Conservation (phyloP, 2,888 invertebrate genomes). For the Volucella zonaria region DNA sequence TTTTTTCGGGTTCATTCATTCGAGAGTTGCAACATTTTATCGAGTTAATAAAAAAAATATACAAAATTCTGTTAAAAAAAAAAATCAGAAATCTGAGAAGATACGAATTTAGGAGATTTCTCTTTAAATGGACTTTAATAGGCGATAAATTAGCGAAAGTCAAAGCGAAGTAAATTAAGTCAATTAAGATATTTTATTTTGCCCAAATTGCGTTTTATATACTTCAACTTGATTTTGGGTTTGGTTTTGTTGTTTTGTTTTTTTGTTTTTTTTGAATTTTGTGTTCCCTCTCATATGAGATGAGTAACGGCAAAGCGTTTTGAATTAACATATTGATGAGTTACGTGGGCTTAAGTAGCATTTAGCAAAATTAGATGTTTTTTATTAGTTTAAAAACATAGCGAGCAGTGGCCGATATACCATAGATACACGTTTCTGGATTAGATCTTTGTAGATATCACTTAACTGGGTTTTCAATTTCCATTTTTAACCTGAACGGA, state of each 20-base stretch:
- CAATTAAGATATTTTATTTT: constrained; percentile 72
- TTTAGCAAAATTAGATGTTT: constrained; percentile 55
- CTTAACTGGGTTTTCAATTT: too few relatives aligned
- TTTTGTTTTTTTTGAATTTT: not conserved
- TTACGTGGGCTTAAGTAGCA: constrained; percentile 60
- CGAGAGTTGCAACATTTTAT: constrained; percentile 53
- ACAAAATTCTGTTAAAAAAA: not conserved
- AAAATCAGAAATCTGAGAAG: too few relatives aligned
- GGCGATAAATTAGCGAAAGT: constrained; percentile 68
- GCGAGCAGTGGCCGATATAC: too few relatives aligned
- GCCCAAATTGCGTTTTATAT: constrained; percentile 43
- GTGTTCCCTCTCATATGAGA: not conserved
- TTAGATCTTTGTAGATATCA: too few relatives aligned
- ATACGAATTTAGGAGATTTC: constrained; percentile 66
- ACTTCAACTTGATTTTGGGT: constrained; percentile 18
- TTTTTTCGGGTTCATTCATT: not conserved
- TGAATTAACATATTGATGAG: constrained; percentile 53
- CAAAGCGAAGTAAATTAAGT: constrained; percentile 62
- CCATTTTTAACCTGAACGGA: too few relatives aligned
- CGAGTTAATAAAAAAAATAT: constrained; percentile 14
- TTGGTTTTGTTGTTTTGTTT: constrained; percentile 6
- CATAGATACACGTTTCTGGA: too few relatives aligned
- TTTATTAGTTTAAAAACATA: too few relatives aligned
- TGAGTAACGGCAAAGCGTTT: constrained; percentile 34
- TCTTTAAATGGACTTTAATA: constrained; percentile 68